Conservation (phyloP, 2,888 invertebrate species). For the Xylocampa areola region DNA sequence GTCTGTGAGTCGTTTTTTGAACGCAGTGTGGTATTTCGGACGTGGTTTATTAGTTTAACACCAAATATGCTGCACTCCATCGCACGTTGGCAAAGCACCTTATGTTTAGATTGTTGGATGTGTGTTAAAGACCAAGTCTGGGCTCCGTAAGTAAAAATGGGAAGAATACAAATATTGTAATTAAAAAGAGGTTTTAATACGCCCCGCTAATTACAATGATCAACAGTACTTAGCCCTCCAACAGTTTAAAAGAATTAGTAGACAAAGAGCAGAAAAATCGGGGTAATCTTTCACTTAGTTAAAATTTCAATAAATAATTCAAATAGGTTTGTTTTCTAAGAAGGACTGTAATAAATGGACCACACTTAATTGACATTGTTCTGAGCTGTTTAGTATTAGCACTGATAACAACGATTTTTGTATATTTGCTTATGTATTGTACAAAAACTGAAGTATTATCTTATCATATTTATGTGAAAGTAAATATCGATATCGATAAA, state of each 20-base stretch:
- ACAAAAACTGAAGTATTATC: neutral
- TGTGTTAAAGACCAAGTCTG: too few relatives aligned
- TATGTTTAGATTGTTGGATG: too few relatives aligned
- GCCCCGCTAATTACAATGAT: neutral
- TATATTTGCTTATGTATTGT: neutral
- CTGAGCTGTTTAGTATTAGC: too few relatives aligned
- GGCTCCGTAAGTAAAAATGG: too few relatives aligned
- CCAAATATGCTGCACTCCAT: too few relatives aligned
- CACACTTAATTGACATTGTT: slow-evolving; percentile 51
- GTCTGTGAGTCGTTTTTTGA: too few relatives aligned
- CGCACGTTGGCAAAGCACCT: too few relatives aligned
- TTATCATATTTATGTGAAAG: slow-evolving; percentile 5
- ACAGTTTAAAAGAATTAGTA: slow-evolving; percentile 23
- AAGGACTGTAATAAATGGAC: slow-evolving; percentile 34
- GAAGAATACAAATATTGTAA: too few relatives aligned
- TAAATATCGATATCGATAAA: slow-evolving; percentile 10
- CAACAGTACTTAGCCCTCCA: neutral
- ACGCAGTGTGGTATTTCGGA: too few relatives aligned
- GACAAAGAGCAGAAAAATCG: slow-evolving; percentile 26
- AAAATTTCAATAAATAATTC: slow-evolving; percentile 46
- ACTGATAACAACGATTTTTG: neutral
- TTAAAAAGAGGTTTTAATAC: neutral
- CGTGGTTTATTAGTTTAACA: too few relatives aligned
- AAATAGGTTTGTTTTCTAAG: slow-evolving; percentile 33
- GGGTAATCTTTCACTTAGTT: slow-evolving; percentile 21